Base-by-base conservation (phyloP, 2,888 invertebrate genomes). In the Argyresthia goedartella region DNA sequence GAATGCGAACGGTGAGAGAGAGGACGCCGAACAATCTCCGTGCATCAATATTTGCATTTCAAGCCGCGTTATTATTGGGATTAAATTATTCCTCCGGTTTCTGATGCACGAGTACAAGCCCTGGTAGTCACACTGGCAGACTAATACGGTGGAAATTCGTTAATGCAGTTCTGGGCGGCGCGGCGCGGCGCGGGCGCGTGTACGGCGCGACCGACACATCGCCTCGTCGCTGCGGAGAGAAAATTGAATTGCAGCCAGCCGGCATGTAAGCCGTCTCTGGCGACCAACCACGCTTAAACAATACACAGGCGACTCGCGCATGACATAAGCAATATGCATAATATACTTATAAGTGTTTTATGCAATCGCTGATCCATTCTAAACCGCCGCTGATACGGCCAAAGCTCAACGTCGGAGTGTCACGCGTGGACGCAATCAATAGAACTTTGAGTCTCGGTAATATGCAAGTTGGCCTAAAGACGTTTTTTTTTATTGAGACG, bases 11-110 rank as follows among this genome's bases (percentile, higher is more conserved):
- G 11, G 48, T 14, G 44, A 39, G 25, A 25, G 25, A 25, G 25
- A 44, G 44, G 44, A 44, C 44, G 47, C 14, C 36, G 48, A 48
- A 48, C 48, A 48, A 36, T 48, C 39, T 41, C 13, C 50, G 43
- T 42, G 53, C 43, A 52, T 49, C 53, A 57, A 54, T 61, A 59
- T 61, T 64, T 60, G 62, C 57, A 55, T 15, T 60, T 59, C 59
- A 59, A 60, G 62, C 58, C 55, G 49, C 55, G 50, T 55, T 52
- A 56, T 58, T 61, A 62, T 62, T 64, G 58, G 59, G 58, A 59
- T 57, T 59, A 59, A 63, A 65, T 63, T 61, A 61, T 62, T 58
- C 59, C 35, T 51, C 46, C 34, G 36, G 42, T 15, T 53, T 33
- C 41, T 33, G 49, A 8, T 14, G 39, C 36, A 11, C 42, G 25